These are phyloP conservation scores for Drosophila pectinifera DNA, from an alignment of 1,140 invertebrate species.

Conservation along the genomic window DNA sequence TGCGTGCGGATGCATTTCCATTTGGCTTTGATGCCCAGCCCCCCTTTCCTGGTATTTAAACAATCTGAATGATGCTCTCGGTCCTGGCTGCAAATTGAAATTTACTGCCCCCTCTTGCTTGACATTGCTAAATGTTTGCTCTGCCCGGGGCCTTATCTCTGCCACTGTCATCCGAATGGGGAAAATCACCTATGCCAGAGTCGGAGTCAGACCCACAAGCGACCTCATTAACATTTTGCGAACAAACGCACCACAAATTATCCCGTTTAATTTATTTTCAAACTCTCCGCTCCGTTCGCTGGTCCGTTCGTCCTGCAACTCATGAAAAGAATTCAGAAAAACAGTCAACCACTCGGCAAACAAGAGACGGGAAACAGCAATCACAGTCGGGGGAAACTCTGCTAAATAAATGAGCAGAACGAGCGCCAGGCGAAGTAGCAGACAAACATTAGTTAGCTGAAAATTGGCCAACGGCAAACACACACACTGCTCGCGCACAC, in stretches of 20 bases:
- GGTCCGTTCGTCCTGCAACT: constrained; percentile 8
- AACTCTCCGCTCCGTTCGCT: constrained; percentile 20
- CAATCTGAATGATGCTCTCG: constrained; percentile 54
- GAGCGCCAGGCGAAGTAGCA: constrained; percentile 50
- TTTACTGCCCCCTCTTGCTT: constrained; percentile 45
- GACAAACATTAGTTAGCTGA: constrained; percentile 70
- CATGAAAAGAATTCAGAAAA: constrained; percentile 16
- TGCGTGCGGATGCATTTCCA: constrained; percentile 37
- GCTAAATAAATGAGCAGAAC: constrained; percentile 65
- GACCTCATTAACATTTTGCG: constrained; percentile 54
- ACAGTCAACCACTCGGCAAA: constrained; percentile 27
- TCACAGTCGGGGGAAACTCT: constrained; percentile 36
- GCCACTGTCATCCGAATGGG: constrained; percentile 21
- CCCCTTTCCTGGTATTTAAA: constrained; percentile 57
- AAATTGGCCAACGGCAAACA: constrained; percentile 51
- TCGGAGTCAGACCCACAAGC: constrained; percentile 1
- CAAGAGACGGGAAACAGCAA: constrained; percentile 33
- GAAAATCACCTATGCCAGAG: constrained; percentile 21
- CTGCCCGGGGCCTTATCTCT: constrained; percentile 20
- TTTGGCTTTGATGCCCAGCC: constrained; percentile 23
- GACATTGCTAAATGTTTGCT: constrained; percentile 47
- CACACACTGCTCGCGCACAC: background rate
- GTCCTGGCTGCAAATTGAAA: constrained; percentile 60
- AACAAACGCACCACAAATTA: constrained; percentile 74
- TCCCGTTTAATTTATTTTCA: constrained; percentile 54